These are phyloP conservation scores for Mustela nigripes DNA, from an alignment of 2,113 vertebrate genomes.

Conservation along the genomic window DNA sequence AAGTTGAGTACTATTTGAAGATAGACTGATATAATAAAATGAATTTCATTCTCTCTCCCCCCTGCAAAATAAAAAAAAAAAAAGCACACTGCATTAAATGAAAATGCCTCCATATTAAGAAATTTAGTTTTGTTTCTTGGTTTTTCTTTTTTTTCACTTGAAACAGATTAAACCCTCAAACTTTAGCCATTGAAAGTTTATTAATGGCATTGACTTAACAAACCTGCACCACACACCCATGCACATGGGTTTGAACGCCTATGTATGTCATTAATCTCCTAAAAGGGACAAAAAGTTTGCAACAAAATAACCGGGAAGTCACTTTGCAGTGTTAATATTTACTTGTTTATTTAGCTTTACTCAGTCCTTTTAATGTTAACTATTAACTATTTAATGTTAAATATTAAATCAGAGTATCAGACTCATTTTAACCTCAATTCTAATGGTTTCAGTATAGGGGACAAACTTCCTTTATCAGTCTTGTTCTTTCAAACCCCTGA, in stretches of 20 bases:
- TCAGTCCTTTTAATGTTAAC: not conserved
- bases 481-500: not conserved
- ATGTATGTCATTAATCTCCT: not conserved
- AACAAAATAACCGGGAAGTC: not conserved
- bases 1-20: not conserved
- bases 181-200: not conserved
- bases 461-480: not conserved
- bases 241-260: accelerated
- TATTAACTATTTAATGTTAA: not conserved
- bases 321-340: too few relatives aligned
- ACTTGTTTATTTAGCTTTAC: not conserved
- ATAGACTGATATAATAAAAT: not conserved
- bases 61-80: accelerated
- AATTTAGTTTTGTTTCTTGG: not conserved
- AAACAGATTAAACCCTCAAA: not conserved
- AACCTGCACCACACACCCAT: accelerated
- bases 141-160: not conserved
- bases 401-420: not conserved
- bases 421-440: not conserved
- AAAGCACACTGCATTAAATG: not conserved
- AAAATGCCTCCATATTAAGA: not conserved
- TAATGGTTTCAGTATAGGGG: not conserved
- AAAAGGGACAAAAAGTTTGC: not conserved
- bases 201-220: not conserved
- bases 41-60: not conserved